Percentiles rank a stretch among this genome's conserved stretches.
phyloP scores from a whole-genome alignment of 2,113 vertebrate species.

The Oriolus oriolus region DNA sequence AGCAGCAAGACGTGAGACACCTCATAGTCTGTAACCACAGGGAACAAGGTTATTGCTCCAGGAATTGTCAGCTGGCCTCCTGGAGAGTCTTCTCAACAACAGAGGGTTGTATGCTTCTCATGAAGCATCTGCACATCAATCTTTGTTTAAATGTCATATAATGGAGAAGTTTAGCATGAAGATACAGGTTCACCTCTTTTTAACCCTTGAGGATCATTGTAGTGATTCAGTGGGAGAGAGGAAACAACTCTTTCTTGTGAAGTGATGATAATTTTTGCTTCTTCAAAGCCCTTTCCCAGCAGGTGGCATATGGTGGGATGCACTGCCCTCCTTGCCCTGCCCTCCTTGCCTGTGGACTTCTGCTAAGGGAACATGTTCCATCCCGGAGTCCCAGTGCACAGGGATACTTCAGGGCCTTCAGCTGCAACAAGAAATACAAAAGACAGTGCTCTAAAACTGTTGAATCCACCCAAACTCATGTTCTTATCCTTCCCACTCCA shows the following conservation, averaged over 20 bases:
- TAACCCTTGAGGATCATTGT: not conserved
- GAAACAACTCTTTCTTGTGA: not conserved
- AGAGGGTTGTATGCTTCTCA: not conserved
- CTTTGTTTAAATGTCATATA: not conserved
- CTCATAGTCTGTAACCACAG: not conserved
- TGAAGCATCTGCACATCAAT: not conserved
- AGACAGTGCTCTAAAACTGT: not conserved
- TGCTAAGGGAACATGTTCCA: not conserved
- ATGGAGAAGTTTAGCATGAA: not conserved
- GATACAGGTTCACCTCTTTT: not conserved
- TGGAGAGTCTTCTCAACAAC: not conserved
- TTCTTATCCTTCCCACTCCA: not conserved
- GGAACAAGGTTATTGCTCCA: not conserved
- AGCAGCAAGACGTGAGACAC: not conserved
- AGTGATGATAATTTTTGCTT: not conserved
- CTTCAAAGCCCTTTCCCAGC: not conserved
- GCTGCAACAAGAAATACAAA: not conserved
- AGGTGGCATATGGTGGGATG: not conserved
- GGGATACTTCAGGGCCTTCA: not conserved
- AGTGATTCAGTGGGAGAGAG: not conserved
- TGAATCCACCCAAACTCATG: not conserved
- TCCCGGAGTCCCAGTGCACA: not conserved
- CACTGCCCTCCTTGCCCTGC: not conserved
- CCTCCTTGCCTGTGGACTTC: not conserved
- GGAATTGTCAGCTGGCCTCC: not conserved